These are phyloP conservation scores for Harpalus rufipes DNA, from an alignment of 2,888 invertebrate genomes.

Conservation along the genomic window DNA sequence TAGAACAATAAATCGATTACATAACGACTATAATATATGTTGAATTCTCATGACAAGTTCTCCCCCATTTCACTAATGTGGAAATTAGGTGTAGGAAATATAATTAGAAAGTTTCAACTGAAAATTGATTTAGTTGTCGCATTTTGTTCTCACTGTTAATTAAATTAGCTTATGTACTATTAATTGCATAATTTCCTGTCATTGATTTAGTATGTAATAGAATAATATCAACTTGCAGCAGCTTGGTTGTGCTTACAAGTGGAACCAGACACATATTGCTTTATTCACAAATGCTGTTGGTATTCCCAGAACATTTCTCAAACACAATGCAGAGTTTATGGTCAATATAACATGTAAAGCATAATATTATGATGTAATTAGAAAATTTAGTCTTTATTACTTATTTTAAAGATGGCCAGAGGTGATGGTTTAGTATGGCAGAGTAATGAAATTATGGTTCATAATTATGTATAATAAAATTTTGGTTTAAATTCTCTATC, in stretches of 20 bases:
- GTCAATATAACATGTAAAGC: not conserved
- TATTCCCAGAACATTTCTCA: not conserved
- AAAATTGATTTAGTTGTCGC: not conserved
- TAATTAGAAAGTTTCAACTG: not conserved
- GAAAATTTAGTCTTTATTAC: not conserved
- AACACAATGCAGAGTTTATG: not conserved
- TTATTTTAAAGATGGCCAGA: not conserved
- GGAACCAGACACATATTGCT: not conserved
- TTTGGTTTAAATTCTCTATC: too few species aligned
- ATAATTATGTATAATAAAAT: too few species aligned
- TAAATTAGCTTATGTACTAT: not conserved
- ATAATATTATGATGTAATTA: not conserved
- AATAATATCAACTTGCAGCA: not conserved
- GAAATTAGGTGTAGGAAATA: not conserved
- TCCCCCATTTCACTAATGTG: not conserved
- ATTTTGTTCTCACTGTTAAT: not conserved
- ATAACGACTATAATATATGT: too few species aligned
- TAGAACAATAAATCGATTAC: too few species aligned
- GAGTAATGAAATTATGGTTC: too few species aligned
- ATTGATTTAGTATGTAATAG: slow-evolving; percentile 3
- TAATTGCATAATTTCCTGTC: slow-evolving; percentile 3
- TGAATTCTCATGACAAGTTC: not conserved
- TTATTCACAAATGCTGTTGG: not conserved
- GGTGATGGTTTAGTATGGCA: not conserved
- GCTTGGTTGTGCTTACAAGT: not conserved